These are phyloP conservation scores for Pteropus rufus DNA, from an alignment of 2,797 vertebrate species.

Conservation along the genomic window DNA sequence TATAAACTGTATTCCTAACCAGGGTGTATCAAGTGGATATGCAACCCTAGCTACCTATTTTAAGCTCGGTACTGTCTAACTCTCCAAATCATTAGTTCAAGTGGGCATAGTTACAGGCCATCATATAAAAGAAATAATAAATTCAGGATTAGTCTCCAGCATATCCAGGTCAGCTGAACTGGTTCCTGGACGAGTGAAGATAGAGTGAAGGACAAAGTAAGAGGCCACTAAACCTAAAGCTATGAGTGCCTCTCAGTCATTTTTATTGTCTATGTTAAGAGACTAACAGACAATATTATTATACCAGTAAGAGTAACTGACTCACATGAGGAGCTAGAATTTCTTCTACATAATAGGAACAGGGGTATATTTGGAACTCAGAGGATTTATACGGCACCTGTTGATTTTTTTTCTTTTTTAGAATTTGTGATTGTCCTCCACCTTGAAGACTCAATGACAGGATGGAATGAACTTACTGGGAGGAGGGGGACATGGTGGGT, in stretches of 20 bases:
- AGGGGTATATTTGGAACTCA: background rate
- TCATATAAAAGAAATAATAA: background rate
- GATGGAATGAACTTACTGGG: background rate
- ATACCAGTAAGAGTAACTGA: background rate
- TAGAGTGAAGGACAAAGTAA: background rate
- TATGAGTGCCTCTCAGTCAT: background rate
- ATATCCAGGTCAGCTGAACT: background rate
- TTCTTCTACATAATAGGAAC: background rate
- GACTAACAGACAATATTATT: background rate
- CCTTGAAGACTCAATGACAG: background rate
- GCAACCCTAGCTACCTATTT: background rate
- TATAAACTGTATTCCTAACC: background rate
- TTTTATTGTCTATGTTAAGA: background rate
- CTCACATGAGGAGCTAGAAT: background rate
- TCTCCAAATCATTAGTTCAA: background rate
- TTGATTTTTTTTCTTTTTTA: background rate
- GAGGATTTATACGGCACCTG: background rate
- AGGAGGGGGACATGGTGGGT: rapidly evolving
- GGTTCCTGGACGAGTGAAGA: background rate
- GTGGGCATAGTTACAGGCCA: background rate
- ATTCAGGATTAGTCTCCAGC: background rate
- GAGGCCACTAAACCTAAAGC: background rate
- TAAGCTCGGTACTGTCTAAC: background rate
- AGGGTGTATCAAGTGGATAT: background rate
- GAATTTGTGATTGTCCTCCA: background rate